A percentile compares a stretch with the other conserved stretches of the same genome.
These are phyloP conservation scores for Drosophila pectinifera DNA, from an alignment of 1,140 invertebrate genomes.

Conservation along the genomic window DNA sequence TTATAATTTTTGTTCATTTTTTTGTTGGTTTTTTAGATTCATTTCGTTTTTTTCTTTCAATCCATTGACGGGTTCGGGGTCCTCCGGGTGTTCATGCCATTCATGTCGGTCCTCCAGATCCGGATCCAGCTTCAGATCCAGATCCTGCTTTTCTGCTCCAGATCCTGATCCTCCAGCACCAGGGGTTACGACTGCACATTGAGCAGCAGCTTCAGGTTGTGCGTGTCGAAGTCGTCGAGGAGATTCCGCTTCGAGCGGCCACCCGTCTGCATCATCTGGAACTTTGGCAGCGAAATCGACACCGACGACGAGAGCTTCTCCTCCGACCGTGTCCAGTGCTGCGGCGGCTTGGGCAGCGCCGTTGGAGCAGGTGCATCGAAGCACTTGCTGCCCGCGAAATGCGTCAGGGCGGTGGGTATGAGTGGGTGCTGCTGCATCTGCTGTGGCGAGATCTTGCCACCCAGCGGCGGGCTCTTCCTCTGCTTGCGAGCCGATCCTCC, in stretches of 20 bases:
- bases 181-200: conserved; percentile 86
- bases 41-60: conserved; percentile 50
- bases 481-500: conserved; percentile 71
- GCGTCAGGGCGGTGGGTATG: conserved; percentile 83
- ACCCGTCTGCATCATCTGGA: conserved; percentile 62
- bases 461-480: conserved; percentile 67
- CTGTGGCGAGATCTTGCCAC: conserved; percentile 76
- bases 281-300: conserved; percentile 65
- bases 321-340: conserved; percentile 86
- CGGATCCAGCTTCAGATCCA: conserved; percentile 33
- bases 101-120: conserved; percentile 32
- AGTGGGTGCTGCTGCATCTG: conserved; percentile 58
- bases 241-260: conserved; percentile 82
- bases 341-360: conserved; percentile 87
- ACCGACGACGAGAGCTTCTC: conserved; percentile 62
- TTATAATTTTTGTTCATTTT: conserved; percentile 61
- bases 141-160: conserved; percentile 33
- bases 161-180: conserved; percentile 37
- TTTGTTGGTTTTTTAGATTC: conserved; percentile 37
- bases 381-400: conserved; percentile 88
- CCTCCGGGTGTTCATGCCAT: conserved; percentile 50
- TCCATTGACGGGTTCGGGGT: conserved; percentile 73
- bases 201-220: conserved; percentile 86
- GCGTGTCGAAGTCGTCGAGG: conserved; percentile 84
- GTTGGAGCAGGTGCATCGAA: conserved; percentile 87